Conservation (phyloP, 2,888 invertebrate genomes). For the Amphipoea oculea region DNA sequence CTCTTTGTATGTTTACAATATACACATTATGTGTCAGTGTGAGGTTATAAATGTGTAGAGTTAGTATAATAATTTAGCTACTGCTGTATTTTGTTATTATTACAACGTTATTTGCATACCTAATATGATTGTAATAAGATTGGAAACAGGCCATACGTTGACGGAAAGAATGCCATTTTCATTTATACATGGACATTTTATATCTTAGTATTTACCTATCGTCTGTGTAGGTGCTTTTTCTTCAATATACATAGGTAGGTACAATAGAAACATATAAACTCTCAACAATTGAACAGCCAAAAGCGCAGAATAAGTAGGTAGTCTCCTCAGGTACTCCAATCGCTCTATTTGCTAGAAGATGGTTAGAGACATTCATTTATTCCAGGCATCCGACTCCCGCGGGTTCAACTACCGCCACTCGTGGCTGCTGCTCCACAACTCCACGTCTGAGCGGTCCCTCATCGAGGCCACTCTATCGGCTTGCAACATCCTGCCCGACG, state of each 20-base stretch:
- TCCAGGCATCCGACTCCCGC: conserved; percentile 79
- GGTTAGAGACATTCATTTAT: not conserved
- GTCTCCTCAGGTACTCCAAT: not conserved
- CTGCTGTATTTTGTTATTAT: too few species aligned
- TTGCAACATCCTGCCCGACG: conserved; percentile 78
- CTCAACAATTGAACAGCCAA: not conserved
- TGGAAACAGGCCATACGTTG: not conserved
- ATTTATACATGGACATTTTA: not conserved
- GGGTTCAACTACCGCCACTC: conserved; percentile 80
- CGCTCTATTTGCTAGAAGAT: not conserved
- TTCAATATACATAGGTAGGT: not conserved
- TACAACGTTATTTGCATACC: too few species aligned
- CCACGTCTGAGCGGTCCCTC: conserved; percentile 63
- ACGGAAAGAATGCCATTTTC: not conserved
- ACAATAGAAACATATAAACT: not conserved
- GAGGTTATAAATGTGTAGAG: too few species aligned
- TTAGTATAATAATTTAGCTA: too few species aligned
- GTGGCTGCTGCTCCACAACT: conserved; percentile 79
- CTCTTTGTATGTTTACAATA: too few species aligned
- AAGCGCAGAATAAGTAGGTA: not conserved
- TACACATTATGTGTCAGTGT: too few species aligned
- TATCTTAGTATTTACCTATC: not conserved
- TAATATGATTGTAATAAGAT: not conserved
- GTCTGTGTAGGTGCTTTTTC: not conserved
- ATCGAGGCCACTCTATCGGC: conserved; percentile 66